phyloP scores from a whole-genome alignment of 2,888 invertebrate species.

The Microchrysa polita region DNA sequence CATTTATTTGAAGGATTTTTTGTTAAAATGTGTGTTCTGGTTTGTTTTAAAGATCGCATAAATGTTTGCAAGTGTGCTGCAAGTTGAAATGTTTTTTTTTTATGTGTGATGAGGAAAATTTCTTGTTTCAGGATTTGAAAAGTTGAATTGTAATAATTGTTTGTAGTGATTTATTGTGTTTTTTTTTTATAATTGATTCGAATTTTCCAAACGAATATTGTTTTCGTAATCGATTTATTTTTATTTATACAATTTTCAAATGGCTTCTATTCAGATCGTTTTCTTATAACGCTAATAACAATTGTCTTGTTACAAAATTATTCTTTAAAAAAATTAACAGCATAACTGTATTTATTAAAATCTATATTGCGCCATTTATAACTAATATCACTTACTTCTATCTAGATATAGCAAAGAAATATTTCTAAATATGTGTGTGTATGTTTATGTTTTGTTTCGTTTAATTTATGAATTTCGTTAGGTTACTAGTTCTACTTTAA shows the following conservation, averaged over 20 bases:
- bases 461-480: constrained; percentile 9
- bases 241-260: not conserved
- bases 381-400: constrained; percentile 3
- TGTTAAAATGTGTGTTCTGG: not conserved
- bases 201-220: constrained; percentile 16
- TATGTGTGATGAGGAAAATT: not conserved
- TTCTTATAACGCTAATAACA: constrained; percentile 35
- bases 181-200: constrained; percentile 7
- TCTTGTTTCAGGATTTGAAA: not conserved
- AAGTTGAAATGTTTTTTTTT: constrained; percentile 4
- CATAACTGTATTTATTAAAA: constrained; percentile 37
- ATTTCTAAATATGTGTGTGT: too few relatives aligned
- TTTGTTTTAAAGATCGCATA: too few relatives aligned
- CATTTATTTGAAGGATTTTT: constrained; percentile 17
- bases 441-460: constrained; percentile 7
- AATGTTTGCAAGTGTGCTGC: not conserved
- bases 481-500: constrained; percentile 1
- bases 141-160: too few relatives aligned
- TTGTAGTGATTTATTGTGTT: constrained; percentile 7
- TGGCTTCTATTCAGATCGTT: constrained; percentile 4
- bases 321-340: constrained; percentile 38
- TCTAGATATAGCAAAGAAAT: not conserved
- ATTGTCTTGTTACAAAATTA: constrained; percentile 36
- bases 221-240: not conserved
- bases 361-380: constrained; percentile 35